Evolutionary conservation across 1,140 invertebrate species (phyloP).

Genomic region (Trichonephila clavata): DNA sequence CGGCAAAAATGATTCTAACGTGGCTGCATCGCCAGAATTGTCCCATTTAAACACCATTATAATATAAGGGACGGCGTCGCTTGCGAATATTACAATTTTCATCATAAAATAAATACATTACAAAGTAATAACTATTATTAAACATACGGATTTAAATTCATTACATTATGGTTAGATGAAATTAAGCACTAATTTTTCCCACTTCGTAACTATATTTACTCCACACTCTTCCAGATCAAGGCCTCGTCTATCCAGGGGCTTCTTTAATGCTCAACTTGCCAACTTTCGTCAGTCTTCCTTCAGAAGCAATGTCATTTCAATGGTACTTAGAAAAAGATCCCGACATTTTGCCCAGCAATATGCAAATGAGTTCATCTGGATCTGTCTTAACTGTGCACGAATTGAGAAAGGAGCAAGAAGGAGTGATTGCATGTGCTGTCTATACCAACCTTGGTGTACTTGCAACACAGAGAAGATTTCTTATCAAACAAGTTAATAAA

Average conservation of each 20-base stretch:
- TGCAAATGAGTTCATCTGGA: slow-evolving; percentile 16
- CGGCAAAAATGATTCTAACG: too few species aligned
- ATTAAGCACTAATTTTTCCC: too few species aligned
- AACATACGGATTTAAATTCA: too few species aligned
- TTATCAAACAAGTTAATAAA: background rate
- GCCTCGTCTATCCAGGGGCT: slow-evolving; percentile 44
- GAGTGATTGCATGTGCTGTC: slow-evolving; percentile 42
- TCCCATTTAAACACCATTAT: too few species aligned
- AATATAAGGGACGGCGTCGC: too few species aligned
- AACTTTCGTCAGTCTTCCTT: slow-evolving; percentile 5
- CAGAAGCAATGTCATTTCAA: slow-evolving; percentile 3
- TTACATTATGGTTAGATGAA: too few species aligned
- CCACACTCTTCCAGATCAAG: slow-evolving; percentile 17
- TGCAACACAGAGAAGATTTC: slow-evolving; percentile 18
- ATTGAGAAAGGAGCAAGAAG: slow-evolving; percentile 51
- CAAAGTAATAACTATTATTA: too few species aligned
- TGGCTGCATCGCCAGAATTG: too few species aligned
- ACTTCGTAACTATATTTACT: background rate
- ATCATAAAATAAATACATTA: too few species aligned
- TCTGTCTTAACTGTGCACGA: background rate
- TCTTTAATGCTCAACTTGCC: slow-evolving; percentile 16
- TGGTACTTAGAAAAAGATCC: slow-evolving; percentile 21
- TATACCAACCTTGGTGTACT: slow-evolving; percentile 53
- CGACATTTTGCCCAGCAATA: slow-evolving; percentile 52
- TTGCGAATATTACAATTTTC: too few species aligned